Percentiles rank a stretch among this genome's conserved stretches.
Conservation (phyloP, 2,113 vertebrate species). For the Mionectes macconnelli region DNA sequence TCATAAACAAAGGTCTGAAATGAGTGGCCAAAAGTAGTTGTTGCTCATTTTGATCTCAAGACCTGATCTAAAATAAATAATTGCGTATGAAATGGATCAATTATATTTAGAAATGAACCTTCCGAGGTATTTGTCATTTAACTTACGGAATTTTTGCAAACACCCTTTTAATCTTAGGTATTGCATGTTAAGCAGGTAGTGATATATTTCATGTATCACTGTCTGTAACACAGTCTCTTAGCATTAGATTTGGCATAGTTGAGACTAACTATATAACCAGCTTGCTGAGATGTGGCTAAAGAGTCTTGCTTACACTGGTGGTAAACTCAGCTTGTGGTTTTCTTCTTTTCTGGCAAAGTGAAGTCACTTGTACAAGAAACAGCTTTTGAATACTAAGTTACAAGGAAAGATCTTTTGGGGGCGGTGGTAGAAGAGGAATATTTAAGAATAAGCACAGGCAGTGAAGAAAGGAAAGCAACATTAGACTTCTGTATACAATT, state of each 20-base stretch:
- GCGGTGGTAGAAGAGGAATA: not conserved
- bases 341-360: not conserved
- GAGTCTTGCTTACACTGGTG: not conserved
- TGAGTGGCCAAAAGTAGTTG: not conserved
- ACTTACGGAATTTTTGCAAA: not conserved
- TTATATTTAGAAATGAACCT: not conserved
- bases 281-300: not conserved
- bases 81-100: not conserved
- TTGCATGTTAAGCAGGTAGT: not conserved
- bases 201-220: not conserved
- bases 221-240: not conserved
- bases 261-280: not conserved
- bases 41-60: not conserved
- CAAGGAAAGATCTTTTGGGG: not conserved
- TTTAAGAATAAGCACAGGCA: not conserved
- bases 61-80: not conserved
- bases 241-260: not conserved
- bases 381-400: not conserved
- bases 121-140: not conserved
- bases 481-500: accelerated
- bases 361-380: not conserved
- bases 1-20: not conserved
- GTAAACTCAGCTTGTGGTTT: not conserved
- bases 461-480: not conserved
- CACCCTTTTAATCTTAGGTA: not conserved